These are phyloP conservation scores for Nothura maculosa DNA, from an alignment of 2,797 vertebrate genomes.

Conservation along the genomic window DNA sequence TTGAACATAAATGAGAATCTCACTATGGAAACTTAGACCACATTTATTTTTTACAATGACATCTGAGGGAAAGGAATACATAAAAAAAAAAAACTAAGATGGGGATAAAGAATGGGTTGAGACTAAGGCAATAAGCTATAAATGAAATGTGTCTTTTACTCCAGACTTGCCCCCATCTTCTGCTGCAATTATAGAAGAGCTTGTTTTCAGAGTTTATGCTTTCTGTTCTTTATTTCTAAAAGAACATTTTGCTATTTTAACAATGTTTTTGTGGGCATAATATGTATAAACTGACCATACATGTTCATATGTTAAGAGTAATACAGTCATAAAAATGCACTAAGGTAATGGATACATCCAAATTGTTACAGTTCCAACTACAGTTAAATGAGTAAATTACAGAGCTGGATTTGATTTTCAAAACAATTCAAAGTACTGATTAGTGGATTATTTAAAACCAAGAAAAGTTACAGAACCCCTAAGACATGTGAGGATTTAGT, in stretches of 20 bases:
- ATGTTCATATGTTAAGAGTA: not conserved
- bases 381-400: not conserved
- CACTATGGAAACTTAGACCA: not conserved
- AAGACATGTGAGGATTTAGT: slow-evolving; percentile 4
- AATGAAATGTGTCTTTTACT: not conserved
- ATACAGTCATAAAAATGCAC: not conserved
- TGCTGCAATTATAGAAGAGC: not conserved
- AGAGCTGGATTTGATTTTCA: slow-evolving; percentile 13
- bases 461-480: not conserved
- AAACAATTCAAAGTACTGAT: not conserved
- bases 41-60: not conserved
- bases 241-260: not conserved
- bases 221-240: not conserved
- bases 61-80: not conserved
- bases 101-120: not conserved
- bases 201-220: not conserved
- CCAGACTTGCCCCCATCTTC: not conserved
- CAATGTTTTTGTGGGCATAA: not conserved
- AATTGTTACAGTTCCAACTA: not conserved
- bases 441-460: not conserved
- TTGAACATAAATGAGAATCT: not conserved
- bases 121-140: not conserved
- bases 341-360: slow-evolving; percentile 3
- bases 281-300: not conserved
- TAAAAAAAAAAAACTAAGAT: not conserved